These are phyloP conservation scores for Zhuqinia jingwanae DNA, from an alignment of 2,888 invertebrate species.

Conservation along the genomic window DNA sequence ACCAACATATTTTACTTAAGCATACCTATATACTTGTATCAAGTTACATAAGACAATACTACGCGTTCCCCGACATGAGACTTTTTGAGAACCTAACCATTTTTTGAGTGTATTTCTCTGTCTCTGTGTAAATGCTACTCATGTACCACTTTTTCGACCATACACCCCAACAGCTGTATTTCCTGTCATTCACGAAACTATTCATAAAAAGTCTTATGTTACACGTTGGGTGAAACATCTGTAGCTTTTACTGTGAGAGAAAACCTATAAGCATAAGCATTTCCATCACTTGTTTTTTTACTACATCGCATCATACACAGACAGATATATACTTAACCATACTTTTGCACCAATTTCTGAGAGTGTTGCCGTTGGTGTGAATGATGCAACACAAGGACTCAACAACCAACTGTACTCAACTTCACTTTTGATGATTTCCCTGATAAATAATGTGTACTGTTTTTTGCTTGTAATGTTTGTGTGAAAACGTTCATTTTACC, in stretches of 20 bases:
- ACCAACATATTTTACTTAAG: no score
- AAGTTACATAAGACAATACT: background rate
- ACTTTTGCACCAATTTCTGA: constrained; percentile 3
- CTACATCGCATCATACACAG: background rate
- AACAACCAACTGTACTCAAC: constrained; percentile 38
- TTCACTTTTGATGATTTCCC: constrained; percentile 37
- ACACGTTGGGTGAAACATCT: constrained; percentile 11
- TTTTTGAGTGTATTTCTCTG: no score
- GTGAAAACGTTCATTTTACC: background rate
- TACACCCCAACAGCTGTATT: constrained; percentile 35
- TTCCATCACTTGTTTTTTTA: background rate
- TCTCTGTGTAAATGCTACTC: background rate
- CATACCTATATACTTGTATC: background rate
- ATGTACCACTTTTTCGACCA: background rate
- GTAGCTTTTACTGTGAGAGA: constrained; percentile 7
- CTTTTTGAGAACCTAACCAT: background rate
- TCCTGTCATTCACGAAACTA: constrained; percentile 32
- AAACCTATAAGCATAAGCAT: background rate
- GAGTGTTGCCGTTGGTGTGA: constrained; percentile 37
- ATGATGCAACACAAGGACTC: constrained; percentile 40
- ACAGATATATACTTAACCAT: no score
- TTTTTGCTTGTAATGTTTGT: background rate
- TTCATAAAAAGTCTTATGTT: background rate
- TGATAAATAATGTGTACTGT: background rate
- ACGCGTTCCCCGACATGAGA: background rate